phyloP scores from a whole-genome alignment of 2,797 vertebrate species.

The Aplochiton taeniatus region DNA sequence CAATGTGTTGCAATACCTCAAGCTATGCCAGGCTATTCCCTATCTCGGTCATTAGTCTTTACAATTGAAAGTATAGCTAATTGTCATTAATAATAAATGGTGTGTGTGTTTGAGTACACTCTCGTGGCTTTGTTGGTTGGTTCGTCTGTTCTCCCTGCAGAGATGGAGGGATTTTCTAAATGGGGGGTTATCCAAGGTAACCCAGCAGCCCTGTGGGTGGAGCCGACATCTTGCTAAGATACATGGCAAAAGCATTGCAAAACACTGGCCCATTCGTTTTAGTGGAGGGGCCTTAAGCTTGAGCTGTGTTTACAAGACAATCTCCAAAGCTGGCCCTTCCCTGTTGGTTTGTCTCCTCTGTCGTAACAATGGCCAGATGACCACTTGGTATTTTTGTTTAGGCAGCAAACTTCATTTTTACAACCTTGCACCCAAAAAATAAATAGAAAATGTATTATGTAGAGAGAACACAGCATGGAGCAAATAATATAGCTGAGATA shows the following conservation, averaged over 20 bases:
- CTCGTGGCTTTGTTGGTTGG: slow-evolving; percentile 50
- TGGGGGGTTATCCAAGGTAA: slow-evolving; percentile 63
- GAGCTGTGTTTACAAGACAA: slow-evolving; percentile 3
- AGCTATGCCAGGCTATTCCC: slow-evolving; percentile 23
- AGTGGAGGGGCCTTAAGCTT: slow-evolving; percentile 13
- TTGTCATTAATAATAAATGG: slow-evolving; percentile 57
- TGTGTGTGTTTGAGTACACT: slow-evolving; percentile 19
- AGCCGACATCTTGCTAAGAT: slow-evolving; percentile 17
- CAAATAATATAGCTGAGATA: neutral
- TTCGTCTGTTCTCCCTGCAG: slow-evolving; percentile 48
- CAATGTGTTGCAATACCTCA: slow-evolving; percentile 24
- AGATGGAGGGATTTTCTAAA: slow-evolving; percentile 45
- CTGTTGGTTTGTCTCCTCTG: slow-evolving; percentile 17
- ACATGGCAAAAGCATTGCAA: slow-evolving; percentile 21
- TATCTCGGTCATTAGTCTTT: slow-evolving; percentile 34
- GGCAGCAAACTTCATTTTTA: slow-evolving; percentile 5
- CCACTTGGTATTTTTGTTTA: no score
- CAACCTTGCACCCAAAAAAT: slow-evolving; percentile 12
- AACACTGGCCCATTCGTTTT: slow-evolving; percentile 13
- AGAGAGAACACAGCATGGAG: slow-evolving; percentile 22
- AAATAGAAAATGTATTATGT: slow-evolving; percentile 26
- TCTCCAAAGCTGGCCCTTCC: slow-evolving; percentile 31
- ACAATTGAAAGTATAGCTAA: slow-evolving; percentile 43
- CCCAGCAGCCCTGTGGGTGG: slow-evolving; percentile 31
- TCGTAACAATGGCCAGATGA: slow-evolving; percentile 5